These are phyloP conservation scores for Pasiphila rectangulata DNA, from an alignment of 2,888 invertebrate genomes.

Conservation along the genomic window DNA sequence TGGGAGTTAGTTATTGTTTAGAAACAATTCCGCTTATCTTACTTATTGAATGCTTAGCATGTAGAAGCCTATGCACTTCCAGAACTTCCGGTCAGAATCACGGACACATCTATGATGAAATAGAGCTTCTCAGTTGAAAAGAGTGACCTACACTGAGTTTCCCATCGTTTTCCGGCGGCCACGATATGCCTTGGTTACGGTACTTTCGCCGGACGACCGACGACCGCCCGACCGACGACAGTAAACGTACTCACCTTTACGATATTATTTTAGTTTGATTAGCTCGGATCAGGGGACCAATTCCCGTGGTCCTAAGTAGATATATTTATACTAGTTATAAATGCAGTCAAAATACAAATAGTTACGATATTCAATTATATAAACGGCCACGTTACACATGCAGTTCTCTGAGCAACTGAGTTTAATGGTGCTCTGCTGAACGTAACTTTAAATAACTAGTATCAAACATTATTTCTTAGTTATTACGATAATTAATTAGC, in stretches of 20 bases:
- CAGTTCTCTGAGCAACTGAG: slow-evolving; percentile 1
- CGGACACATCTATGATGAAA: not conserved
- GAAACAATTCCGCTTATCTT: too few species aligned
- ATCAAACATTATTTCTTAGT: too few species aligned
- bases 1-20: too few species aligned
- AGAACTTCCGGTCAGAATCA: not conserved
- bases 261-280: slow-evolving; percentile 22
- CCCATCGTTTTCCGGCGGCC: slow-evolving; percentile 31
- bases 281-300: too few species aligned
- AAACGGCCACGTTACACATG: slow-evolving; percentile 24
- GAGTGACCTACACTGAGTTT: slow-evolving; percentile 18
- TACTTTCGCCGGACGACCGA: slow-evolving; percentile 55
- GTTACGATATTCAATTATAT: slow-evolving; percentile 33
- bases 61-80: too few species aligned
- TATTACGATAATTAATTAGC: too few species aligned
- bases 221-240: slow-evolving; percentile 31
- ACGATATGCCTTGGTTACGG: slow-evolving; percentile 46
- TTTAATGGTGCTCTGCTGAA: slow-evolving; percentile 4
- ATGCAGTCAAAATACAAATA: too few species aligned
- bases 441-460: not conserved
- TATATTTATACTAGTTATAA: too few species aligned
- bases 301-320: too few species aligned
- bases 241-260: slow-evolving; percentile 34
- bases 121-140: slow-evolving; percentile 8
- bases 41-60: too few species aligned